Evolutionary conservation across 2,113 vertebrate species (phyloP).

Genomic region (Cryptotis parvus): DNA sequence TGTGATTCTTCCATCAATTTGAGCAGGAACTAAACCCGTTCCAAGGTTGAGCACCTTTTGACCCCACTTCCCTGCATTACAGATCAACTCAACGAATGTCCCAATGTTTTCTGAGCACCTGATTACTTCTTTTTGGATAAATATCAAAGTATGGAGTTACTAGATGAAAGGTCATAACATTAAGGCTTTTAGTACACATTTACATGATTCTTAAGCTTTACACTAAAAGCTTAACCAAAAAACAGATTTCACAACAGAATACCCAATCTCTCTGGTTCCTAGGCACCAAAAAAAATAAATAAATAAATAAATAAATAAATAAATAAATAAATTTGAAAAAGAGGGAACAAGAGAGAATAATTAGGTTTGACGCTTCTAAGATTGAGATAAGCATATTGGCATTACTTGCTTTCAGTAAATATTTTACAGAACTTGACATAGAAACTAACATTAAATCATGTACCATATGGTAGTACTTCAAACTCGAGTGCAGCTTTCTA

Average conservation of each 20-base stretch:
- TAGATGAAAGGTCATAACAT: not conserved
- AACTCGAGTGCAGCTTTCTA: constrained; percentile 13
- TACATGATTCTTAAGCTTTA: not conserved
- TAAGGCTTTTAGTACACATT: not conserved
- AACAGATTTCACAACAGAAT: constrained; percentile 19
- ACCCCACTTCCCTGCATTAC: not conserved
- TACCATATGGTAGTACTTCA: constrained; percentile 25
- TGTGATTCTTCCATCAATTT: not conserved
- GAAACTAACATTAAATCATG: constrained; percentile 43
- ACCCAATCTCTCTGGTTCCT: not conserved
- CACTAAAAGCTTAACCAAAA: constrained; percentile 41
- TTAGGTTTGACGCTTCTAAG: constrained; percentile 19
- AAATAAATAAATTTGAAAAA: not conserved
- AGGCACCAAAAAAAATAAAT: not conserved
- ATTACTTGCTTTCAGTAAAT: constrained; percentile 34
- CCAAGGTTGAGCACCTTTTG: not conserved
- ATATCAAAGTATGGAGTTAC: constrained; percentile 15
- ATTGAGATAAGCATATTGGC: constrained; percentile 6
- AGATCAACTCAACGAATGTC: not conserved
- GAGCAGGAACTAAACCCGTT: constrained; percentile 18
- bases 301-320: too few species aligned
- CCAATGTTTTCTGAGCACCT: not conserved
- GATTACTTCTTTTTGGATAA: constrained; percentile 2
- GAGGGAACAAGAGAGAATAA: not conserved
- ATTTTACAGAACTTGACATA: constrained; percentile 57